phyloP scores from a whole-genome alignment of 92 coral and sea anemone species.

The Muricea muricata region DNA sequence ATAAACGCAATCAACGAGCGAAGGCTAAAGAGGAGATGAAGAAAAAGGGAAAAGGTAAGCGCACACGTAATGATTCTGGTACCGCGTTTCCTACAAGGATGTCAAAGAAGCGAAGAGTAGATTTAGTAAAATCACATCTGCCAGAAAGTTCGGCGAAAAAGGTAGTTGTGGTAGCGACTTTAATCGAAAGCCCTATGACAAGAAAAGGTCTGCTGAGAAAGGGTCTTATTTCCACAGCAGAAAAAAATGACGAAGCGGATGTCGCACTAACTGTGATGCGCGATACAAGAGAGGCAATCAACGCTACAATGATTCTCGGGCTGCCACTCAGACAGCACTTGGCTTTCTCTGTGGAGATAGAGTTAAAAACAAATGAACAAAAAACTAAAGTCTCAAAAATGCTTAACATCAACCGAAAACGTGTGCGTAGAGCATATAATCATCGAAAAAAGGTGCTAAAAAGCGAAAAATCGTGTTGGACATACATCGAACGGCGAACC shows the following conservation, averaged over 20 bases:
- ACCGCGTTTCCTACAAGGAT: constrained; percentile 26
- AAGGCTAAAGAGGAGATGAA: constrained; percentile 5
- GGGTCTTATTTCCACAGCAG: constrained; percentile 34
- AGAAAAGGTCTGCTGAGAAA: constrained; percentile 14
- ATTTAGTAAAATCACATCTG: constrained; percentile 2
- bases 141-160: constrained; percentile 46
- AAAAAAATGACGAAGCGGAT: constrained; percentile 8
- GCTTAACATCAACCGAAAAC: constrained; percentile 39
- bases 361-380: background rate
- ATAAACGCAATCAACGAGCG: constrained; percentile 9
- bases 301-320: constrained; percentile 29
- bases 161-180: constrained; percentile 29
- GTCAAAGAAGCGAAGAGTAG: constrained; percentile 13
- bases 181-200: constrained; percentile 39
- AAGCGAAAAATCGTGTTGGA: too few relatives aligned
- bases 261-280: too few relatives aligned
- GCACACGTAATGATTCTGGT: too few relatives aligned
- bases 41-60: background rate
- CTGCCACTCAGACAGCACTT: too few relatives aligned
- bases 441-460: constrained; percentile 19
- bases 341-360: too few relatives aligned
- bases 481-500: constrained; percentile 28
- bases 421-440: constrained; percentile 11
- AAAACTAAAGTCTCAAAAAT: constrained; percentile 45
- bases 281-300: constrained; percentile 44